phyloP scores from a whole-genome alignment of 2,113 vertebrate genomes.

The Dasyornis broadbenti region DNA sequence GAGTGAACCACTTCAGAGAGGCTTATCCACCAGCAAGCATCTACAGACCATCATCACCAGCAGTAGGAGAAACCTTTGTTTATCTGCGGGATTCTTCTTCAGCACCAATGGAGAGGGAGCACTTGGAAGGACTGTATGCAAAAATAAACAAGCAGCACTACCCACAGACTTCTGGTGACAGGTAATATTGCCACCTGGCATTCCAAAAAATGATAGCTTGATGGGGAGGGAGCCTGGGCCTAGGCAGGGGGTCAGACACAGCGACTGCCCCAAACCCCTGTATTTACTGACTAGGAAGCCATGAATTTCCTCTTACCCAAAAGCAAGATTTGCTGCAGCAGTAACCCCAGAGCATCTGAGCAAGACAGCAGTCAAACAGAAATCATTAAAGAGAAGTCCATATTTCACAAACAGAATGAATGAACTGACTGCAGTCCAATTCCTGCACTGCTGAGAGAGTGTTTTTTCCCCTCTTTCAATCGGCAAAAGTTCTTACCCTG shows the following conservation, averaged over 20 bases:
- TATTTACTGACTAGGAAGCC: not conserved
- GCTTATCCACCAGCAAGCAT: conserved; percentile 62
- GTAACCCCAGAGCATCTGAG: not conserved
- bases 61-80: conserved; percentile 45
- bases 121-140: conserved; percentile 89
- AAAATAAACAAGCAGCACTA: conserved; percentile 93
- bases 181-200: conserved; percentile 71
- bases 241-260: not conserved
- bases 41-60: conserved; percentile 70
- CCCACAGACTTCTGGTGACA: conserved; percentile 76
- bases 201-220: not conserved
- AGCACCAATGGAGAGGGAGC: conserved; percentile 76
- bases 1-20: conserved; percentile 88
- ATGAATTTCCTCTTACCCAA: not conserved
- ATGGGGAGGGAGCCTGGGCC: not conserved
- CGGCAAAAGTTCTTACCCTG: conserved; percentile 9
- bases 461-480: not conserved
- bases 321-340: not conserved
- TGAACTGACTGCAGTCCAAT: conserved; percentile 38
- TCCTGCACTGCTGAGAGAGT: conserved; percentile 19
- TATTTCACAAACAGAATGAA: conserved; percentile 47
- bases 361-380: conserved; percentile 38
- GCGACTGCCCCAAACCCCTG: not conserved
- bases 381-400: conserved; percentile 48
- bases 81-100: conserved; percentile 66